Percentiles rank a stretch among this genome's conserved stretches.
Conservation (phyloP, 2,888 invertebrate genomes). For the Beris chalybata region DNA sequence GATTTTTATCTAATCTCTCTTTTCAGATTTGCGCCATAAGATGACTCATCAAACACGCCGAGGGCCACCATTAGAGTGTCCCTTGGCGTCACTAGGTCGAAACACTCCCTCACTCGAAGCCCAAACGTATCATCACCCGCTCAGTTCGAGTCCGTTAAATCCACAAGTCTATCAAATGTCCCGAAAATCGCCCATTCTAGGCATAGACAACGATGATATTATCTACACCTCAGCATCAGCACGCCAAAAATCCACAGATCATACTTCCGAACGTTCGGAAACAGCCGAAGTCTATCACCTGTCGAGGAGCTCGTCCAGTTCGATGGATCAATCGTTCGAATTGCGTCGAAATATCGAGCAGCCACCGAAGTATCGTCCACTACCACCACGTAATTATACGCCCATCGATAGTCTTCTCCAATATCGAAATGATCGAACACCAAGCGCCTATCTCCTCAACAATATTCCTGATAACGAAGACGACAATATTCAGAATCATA, state of each 20-base stretch:
- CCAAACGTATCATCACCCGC: conserved; percentile 55
- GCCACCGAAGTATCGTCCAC: conserved; percentile 30
- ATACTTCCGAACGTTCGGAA: background rate
- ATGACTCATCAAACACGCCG: conserved; percentile 56
- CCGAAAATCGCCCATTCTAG: conserved; percentile 53
- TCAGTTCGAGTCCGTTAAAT: conserved; percentile 57
- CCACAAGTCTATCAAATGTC: conserved; percentile 58
- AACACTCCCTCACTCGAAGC: conserved; percentile 55
- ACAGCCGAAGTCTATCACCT: conserved; percentile 46
- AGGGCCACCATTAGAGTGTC: conserved; percentile 60
- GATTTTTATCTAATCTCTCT: background rate
- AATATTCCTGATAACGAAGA: conserved; percentile 39
- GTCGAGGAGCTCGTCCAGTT: conserved; percentile 49
- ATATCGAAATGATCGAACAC: conserved; percentile 42
- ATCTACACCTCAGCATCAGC: conserved; percentile 49
- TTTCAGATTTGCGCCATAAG: conserved; percentile 12
- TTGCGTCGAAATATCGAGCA: conserved; percentile 32
- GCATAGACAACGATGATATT: conserved; percentile 50
- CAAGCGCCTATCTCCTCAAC: conserved; percentile 19
- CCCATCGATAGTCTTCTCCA: conserved; percentile 51
- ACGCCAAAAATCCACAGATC: conserved; percentile 22
- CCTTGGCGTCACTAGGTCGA: conserved; percentile 63
- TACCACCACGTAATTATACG: conserved; percentile 48
- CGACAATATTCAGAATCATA: conserved; percentile 45
- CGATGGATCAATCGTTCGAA: conserved; percentile 45